These are phyloP conservation scores for Philopotamus ludificatus DNA, from an alignment of 1,140 invertebrate genomes.

Conservation along the genomic window DNA sequence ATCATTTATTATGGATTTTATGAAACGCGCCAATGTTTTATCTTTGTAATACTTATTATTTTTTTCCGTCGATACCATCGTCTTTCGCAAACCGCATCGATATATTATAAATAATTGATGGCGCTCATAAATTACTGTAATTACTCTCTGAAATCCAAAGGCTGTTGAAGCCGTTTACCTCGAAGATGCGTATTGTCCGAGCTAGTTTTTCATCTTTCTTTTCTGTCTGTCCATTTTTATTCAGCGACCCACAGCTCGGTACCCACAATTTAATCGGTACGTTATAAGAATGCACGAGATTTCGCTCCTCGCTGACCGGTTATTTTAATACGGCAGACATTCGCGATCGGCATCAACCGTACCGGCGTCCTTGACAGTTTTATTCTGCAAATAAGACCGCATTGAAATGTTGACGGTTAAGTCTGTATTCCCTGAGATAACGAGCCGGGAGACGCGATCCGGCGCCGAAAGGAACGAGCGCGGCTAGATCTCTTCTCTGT, in stretches of 20 bases:
- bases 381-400: neutral
- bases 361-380: slow-evolving; percentile 2
- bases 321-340: neutral
- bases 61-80: no score
- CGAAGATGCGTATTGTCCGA: neutral
- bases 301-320: slow-evolving; percentile 1
- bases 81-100: no score
- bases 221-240: neutral
- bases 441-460: neutral
- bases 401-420: neutral
- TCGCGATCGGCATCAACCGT: neutral
- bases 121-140: no score
- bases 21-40: no score
- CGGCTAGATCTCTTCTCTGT: neutral
- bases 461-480: neutral
- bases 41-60: no score
- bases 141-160: no score
- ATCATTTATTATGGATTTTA: no score
- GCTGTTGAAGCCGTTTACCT: neutral
- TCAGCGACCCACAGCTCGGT: neutral
- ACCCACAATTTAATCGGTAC: neutral
- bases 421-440: neutral
- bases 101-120: no score
- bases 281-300: neutral
- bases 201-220: slow-evolving; percentile 4